Evolutionary conservation across 2,888 invertebrate genomes (phyloP).

Genomic region (Drosophila fulvimacula): DNA sequence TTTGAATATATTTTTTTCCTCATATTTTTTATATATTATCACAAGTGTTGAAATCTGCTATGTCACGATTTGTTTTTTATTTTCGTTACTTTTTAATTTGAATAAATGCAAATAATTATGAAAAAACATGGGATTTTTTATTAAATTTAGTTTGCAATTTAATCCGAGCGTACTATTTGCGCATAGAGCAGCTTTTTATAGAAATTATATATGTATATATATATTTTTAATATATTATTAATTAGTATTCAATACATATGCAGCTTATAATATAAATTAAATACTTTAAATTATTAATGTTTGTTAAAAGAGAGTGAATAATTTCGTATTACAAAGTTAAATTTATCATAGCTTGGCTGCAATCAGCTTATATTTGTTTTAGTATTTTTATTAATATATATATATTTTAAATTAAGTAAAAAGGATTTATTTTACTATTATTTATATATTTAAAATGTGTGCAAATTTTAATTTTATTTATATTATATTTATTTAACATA

Average conservation of each 20-base stretch:
- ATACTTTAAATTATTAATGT: background rate
- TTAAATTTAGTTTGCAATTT: background rate
- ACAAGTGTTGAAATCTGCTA: background rate
- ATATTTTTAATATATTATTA: slow-evolving; percentile 2
- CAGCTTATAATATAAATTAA: background rate
- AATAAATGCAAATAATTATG: background rate
- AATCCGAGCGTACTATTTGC: background rate
- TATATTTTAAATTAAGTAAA: background rate
- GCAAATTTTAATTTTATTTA: background rate
- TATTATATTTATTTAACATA: background rate
- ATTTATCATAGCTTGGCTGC: too few species aligned
- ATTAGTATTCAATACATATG: slow-evolving; percentile 1
- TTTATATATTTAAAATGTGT: background rate
- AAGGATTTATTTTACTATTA: background rate
- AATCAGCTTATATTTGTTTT: background rate
- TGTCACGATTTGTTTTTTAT: background rate
- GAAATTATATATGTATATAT: background rate
- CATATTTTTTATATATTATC: background rate
- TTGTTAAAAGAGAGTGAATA: background rate
- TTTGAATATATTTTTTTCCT: background rate
- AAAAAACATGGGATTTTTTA: slow-evolving; percentile 1
- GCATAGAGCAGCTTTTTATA: background rate
- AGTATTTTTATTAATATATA: background rate
- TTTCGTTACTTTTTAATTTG: background rate
- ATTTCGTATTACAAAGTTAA: background rate